Percentiles rank a stretch among this genome's conserved stretches.
Evolutionary conservation across 2,888 invertebrate genomes (phyloP).

Genomic region (Cerceris rybyensis): DNA sequence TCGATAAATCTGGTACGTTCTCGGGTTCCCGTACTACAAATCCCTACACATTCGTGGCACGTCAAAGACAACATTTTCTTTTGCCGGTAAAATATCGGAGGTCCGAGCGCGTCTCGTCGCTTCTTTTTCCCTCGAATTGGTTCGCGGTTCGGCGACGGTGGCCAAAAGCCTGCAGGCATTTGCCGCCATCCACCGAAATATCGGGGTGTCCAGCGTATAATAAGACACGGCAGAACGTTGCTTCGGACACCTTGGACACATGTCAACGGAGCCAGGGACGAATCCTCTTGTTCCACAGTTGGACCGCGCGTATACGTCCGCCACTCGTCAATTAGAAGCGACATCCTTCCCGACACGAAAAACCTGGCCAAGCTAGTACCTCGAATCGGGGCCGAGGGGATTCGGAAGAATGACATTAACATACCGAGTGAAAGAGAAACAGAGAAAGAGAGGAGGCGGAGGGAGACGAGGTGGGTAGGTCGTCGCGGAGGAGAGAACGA

Average conservation of each 20-base stretch:
- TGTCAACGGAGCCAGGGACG: conserved; percentile 63
- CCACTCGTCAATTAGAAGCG: conserved; percentile 78
- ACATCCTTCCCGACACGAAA: conserved; percentile 73
- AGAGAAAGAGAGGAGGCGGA: conserved; percentile 32
- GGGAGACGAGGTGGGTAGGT: conserved; percentile 10
- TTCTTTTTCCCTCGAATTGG: conserved; percentile 43
- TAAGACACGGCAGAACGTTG: conserved; percentile 72
- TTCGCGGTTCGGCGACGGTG: neutral
- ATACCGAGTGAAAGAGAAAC: conserved; percentile 60
- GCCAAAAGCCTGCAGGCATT: conserved; percentile 45
- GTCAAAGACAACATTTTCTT: conserved; percentile 40
- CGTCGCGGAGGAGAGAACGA: conserved; percentile 3
- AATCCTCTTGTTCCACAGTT: conserved; percentile 36
- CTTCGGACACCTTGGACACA: conserved; percentile 77
- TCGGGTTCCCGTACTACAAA: conserved; percentile 23
- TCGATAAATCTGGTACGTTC: conserved; percentile 26
- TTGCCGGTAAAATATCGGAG: conserved; percentile 31
- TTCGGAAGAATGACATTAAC: conserved; percentile 77
- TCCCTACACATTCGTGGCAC: conserved; percentile 44
- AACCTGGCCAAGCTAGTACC: conserved; percentile 72
- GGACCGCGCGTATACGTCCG: conserved; percentile 60
- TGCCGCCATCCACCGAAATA: conserved; percentile 67
- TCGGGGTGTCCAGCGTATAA: conserved; percentile 71
- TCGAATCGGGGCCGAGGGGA: conserved; percentile 71
- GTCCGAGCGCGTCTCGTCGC: conserved; percentile 9